Base-by-base conservation (phyloP, 2,113 vertebrate species). In the Otocyon megalotis region DNA sequence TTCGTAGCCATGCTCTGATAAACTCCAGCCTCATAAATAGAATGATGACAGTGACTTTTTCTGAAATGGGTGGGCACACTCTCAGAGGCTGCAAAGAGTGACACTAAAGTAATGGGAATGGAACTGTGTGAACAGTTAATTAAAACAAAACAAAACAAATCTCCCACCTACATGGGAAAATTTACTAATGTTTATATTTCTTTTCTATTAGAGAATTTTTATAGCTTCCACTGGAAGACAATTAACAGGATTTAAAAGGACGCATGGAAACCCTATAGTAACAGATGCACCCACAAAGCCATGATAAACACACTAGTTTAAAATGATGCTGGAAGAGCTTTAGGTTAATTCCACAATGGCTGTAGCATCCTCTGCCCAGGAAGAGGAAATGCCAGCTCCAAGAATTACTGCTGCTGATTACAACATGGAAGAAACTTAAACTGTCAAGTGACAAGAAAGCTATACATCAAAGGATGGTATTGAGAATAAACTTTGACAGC, bases 281-380 rank as follows among this genome's bases (percentile, higher is more conserved):
- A 96, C 43, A 79, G 96, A 90, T 96, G 93, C 81, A 86, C 35
- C 56, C 90, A 84, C 89, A 97, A 98, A 97, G n/a, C 63, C 88
- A 60, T 94, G 79, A 62, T 72, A 90, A 97, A 96, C 92, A 85
- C 85, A 77, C 24, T 87, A 54, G 89, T 98, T 98, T 96, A 95
- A 98, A 98, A 93, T 81, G 83, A 93, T 95, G 22, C 54, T 92
- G 22, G 30, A 92, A 74, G 96, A 92, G 88, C 93, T 94, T 95
- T 93, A 92, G 83, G 92, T 98, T 94, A 98, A 98, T 98, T 98
- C 35, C 80, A 85, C 96, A 98, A 97, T 96, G 89, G 71, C 60
- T 94, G 37, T 30, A 88, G 93, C 56, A 65, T 95, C 94, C 81
- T 97, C 90, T 97, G 69, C 69, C 35, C 96, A 43, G 43, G 65